phyloP scores from a whole-genome alignment of 2,888 invertebrate species.

The Allophyes oxyacanthae region DNA sequence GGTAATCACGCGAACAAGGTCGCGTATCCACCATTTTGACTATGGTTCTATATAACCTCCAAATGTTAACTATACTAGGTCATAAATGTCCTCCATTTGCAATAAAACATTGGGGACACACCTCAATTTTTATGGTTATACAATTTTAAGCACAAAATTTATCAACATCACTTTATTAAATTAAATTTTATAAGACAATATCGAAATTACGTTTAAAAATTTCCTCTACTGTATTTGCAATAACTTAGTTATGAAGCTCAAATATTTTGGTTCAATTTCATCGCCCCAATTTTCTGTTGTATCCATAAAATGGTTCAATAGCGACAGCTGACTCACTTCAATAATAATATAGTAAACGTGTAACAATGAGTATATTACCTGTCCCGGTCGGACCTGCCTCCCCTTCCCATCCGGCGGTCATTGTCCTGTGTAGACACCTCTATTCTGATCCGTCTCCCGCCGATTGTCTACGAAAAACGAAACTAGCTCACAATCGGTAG shows the following conservation, averaged over 20 bases:
- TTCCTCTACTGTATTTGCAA: too few relatives aligned
- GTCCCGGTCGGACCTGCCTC: constrained; percentile 84
- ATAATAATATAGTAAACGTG: constrained; percentile 20
- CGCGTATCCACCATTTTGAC: too few relatives aligned
- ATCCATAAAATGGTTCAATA: background rate
- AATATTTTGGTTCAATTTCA: background rate
- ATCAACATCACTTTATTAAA: too few relatives aligned
- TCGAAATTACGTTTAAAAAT: too few relatives aligned
- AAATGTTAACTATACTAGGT: too few relatives aligned
- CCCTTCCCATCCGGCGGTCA: constrained; percentile 91
- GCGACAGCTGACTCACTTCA: background rate
- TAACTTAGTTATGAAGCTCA: background rate
- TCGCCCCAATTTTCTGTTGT: background rate
- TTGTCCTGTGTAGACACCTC: constrained; percentile 94
- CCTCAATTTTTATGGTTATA: too few relatives aligned
- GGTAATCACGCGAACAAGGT: too few relatives aligned
- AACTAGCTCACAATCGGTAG: constrained; percentile 39
- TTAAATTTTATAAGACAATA: too few relatives aligned
- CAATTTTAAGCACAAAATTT: too few relatives aligned
- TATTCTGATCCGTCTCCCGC: constrained; percentile 93
- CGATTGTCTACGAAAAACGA: constrained; percentile 89
- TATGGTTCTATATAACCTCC: too few relatives aligned
- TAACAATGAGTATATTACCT: constrained; percentile 68
- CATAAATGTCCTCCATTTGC: too few relatives aligned
- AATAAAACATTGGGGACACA: too few relatives aligned